Conservation (phyloP, 2,797 vertebrate species). For the Sebastes steindachneri region DNA sequence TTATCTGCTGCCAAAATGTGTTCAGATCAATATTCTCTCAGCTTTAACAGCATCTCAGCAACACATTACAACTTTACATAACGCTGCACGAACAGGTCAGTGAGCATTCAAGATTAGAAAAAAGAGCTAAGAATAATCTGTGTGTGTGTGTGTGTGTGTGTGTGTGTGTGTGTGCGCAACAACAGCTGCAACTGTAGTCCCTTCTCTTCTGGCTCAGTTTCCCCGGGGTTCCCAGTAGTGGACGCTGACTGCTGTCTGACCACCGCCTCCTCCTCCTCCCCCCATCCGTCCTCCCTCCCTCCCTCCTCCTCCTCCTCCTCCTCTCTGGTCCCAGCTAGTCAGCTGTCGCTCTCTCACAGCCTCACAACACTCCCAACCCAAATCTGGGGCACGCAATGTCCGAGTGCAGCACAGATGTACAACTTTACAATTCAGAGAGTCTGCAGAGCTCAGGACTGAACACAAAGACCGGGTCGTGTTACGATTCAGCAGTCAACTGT, state of each 20-base stretch:
- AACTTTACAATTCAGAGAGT: constrained; percentile 11
- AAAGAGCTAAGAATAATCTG: background rate
- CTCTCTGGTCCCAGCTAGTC: constrained; percentile 54
- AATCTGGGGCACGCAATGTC: constrained; percentile 69
- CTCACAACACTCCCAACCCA: constrained; percentile 35
- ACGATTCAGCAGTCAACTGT: constrained; percentile 8
- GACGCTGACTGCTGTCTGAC: constrained; percentile 62
- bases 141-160: constrained; percentile 5
- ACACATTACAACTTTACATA: constrained; percentile 31
- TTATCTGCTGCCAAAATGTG: background rate
- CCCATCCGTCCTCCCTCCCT: background rate
- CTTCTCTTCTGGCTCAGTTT: constrained; percentile 64
- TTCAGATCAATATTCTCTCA: constrained; percentile 1
- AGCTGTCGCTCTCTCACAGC: constrained; percentile 80
- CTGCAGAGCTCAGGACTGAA: constrained; percentile 11
- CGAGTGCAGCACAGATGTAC: constrained; percentile 17
- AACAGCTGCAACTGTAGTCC: constrained; percentile 78
- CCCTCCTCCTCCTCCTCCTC: background rate
- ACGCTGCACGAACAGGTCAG: constrained; percentile 38
- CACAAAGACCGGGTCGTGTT: background rate
- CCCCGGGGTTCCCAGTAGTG: constrained; percentile 70
- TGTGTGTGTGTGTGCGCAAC: background rate
- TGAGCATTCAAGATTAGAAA: constrained; percentile 44
- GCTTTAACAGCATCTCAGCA: constrained; percentile 4
- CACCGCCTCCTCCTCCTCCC: background rate